Base-by-base conservation (phyloP, 2,888 invertebrate genomes). In the Chalcosyrphus nemorum region DNA sequence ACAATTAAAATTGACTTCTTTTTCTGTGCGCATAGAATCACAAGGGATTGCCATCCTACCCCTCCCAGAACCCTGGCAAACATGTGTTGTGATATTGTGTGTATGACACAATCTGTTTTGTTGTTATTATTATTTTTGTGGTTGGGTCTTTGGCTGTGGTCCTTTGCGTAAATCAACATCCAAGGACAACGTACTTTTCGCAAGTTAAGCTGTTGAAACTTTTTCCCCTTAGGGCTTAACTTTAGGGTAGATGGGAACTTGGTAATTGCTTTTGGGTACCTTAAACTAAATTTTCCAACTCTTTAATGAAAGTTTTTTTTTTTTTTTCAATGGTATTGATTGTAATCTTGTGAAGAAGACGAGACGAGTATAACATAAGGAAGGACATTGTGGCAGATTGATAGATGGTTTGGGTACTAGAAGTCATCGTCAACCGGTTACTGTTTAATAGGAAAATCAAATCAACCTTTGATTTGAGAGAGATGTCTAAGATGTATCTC, bases 261-360 rank as follows among this genome's bases (percentile, higher is more conserved):
- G 45, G 70, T 77, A 77, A 77, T 77, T 77, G 61, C 77, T 77
- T 77, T 70, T 63, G 77, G 52, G 17, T 6, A 50, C 38, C 41
- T 41, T 66, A 32, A 66, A 38, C 65, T 66, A 24, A 41, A 72
- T 61, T 66, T 61, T 66, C 66, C n/a, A 76, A 68, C 52, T 61
- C 65, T 38, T 65, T 56, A 56, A 74, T 65, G 63, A 65, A 47
- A 65, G 13, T 41, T 63, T n/a, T n/a, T n/a, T n/a, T n/a, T n/a
- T n/a, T n/a, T n/a, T n/a, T 63, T 63, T 13, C 4, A 19, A 15
- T 29, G 43, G 6, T 5, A 59, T 27, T 5, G 15, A 59, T 27
- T 17, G 27, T 19, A 45, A 45, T 45, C 45, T 45, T 45, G 9
- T 19, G 9, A 45, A 45, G 17, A 19, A 19, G 9, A 29, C 2